Percentiles rank a stretch among this genome's conserved stretches.
Conservation (phyloP, 2,888 invertebrate species). For the Acanthopleura granulata region DNA sequence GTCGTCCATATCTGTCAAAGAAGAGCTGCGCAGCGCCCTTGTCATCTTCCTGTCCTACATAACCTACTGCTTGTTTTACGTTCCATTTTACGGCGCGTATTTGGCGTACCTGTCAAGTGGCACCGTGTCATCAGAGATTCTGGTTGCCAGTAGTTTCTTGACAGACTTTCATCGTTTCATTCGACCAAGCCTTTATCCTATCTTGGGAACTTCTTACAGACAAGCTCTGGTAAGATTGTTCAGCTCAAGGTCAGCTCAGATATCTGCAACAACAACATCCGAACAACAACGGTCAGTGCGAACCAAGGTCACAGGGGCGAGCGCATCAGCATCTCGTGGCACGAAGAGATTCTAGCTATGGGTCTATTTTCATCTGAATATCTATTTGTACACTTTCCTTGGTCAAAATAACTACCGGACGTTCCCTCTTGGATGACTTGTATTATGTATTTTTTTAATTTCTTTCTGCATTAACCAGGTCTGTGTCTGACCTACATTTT, state of each 20-base stretch:
- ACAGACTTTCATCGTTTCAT: slow-evolving; percentile 12
- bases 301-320: no score
- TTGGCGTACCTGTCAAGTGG: neutral
- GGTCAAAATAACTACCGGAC: no score
- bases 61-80: slow-evolving; percentile 10
- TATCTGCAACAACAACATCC: neutral
- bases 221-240: neutral
- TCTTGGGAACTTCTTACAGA: slow-evolving; percentile 1
- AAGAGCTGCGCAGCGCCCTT: slow-evolving; percentile 3
- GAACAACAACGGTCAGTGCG: no score
- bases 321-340: no score
- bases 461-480: no score
- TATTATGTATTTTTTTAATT: no score
- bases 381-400: no score
- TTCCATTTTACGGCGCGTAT: neutral
- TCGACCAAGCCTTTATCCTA: neutral
- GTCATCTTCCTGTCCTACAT: slow-evolving; percentile 3
- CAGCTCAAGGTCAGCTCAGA: neutral
- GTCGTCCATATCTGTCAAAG: neutral
- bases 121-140: neutral
- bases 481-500: no score
- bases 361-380: no score
- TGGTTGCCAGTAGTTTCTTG: neutral
- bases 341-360: no score
- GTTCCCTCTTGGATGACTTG: no score